phyloP scores from a whole-genome alignment of 2,888 invertebrate species.

The Drosophila yooni region DNA sequence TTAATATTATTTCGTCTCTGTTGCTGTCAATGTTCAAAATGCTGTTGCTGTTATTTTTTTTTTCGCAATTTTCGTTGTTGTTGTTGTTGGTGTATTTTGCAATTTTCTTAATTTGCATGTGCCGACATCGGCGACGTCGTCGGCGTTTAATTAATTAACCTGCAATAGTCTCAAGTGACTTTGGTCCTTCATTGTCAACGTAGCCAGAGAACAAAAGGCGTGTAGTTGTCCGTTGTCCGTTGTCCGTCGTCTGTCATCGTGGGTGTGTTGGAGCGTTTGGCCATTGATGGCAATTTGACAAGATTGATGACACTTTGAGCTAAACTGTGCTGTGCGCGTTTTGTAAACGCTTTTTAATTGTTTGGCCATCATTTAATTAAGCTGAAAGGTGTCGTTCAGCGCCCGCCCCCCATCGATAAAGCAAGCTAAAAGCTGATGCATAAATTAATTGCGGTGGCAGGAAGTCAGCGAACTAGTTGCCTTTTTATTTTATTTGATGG shows the following conservation, averaged over 20 bases:
- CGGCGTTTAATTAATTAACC: conserved; percentile 74
- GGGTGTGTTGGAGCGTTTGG: conserved; percentile 24
- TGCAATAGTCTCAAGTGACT: conserved; percentile 72
- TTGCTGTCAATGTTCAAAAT: conserved; percentile 47
- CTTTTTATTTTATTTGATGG: conserved; percentile 10
- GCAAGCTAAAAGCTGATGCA: conserved; percentile 31
- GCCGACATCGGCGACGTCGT: conserved; percentile 52
- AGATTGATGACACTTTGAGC: conserved; percentile 74
- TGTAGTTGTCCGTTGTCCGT: conserved; percentile 6
- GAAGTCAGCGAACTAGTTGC: conserved; percentile 30
- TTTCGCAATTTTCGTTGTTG: conserved; percentile 14
- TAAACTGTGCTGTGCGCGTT: conserved; percentile 42
- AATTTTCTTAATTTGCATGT: conserved; percentile 81
- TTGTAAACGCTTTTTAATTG: conserved; percentile 78
- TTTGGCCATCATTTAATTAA: conserved; percentile 71
- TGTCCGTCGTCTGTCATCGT: conserved; percentile 11
- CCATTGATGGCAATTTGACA: conserved; percentile 69
- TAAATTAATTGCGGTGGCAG: conserved; percentile 57
- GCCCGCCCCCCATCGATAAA: conserved; percentile 36
- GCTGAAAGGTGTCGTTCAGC: conserved; percentile 55
- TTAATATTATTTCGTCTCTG: conserved; percentile 36
- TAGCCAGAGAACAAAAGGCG: conserved; percentile 45
- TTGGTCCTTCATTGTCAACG: conserved; percentile 66
- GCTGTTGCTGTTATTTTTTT: conserved; percentile 29
- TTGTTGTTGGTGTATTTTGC: conserved; percentile 68